Conservation (phyloP, 2,888 invertebrate genomes). For the Caenorhabditis uteleia region DNA sequence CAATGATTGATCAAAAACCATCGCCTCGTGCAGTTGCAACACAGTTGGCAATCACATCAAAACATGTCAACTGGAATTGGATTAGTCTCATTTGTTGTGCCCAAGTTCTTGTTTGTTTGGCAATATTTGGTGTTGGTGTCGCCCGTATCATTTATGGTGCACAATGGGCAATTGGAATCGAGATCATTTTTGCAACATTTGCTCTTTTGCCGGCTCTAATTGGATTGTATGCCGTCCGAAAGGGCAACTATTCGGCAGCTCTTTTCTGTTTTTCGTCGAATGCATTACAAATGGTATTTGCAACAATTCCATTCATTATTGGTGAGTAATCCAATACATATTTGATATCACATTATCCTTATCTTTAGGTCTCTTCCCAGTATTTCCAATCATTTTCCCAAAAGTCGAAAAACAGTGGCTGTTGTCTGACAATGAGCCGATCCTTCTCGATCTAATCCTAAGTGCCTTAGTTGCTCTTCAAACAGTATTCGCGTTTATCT, state of each 20-base stretch:
- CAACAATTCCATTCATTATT: constrained; percentile 26
- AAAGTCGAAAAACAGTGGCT: constrained; percentile 18
- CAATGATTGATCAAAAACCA: constrained; percentile 25
- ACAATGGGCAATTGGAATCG: constrained; percentile 35
- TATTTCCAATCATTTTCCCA: constrained; percentile 34
- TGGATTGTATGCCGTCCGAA: constrained; percentile 28
- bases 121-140: constrained; percentile 30
- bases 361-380: constrained; percentile 30
- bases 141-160: constrained; percentile 25
- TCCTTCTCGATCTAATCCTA: constrained; percentile 18
- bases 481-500: constrained; percentile 8
- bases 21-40: constrained; percentile 23
- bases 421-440: constrained; percentile 14
- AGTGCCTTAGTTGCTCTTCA: constrained; percentile 18
- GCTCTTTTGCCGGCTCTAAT: constrained; percentile 26
- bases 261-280: constrained; percentile 26
- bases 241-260: constrained; percentile 23
- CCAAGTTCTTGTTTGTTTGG: constrained; percentile 23
- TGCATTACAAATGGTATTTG: constrained; percentile 22
- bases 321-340: constrained; percentile 15
- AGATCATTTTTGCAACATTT: constrained; percentile 31
- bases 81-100: constrained; percentile 25
- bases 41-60: constrained; percentile 19
- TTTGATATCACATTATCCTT: neutral
- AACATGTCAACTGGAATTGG: constrained; percentile 31